A percentile compares a stretch with the other conserved stretches of the same genome.
These are phyloP conservation scores for Pelodiscus sinensis DNA, from an alignment of 2,113 vertebrate genomes.

Conservation along the genomic window DNA sequence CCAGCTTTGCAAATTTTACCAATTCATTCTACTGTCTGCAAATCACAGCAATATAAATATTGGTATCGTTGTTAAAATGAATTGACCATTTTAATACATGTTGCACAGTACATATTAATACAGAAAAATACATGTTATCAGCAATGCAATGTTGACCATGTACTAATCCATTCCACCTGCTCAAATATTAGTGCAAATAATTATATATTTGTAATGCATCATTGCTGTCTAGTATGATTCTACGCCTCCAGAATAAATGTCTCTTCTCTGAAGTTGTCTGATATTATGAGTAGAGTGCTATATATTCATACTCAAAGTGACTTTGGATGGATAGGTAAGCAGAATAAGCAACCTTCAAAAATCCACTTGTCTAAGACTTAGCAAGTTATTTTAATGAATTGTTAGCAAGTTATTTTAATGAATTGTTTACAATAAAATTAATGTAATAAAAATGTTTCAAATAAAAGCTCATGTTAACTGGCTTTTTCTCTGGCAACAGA, in stretches of 20 bases:
- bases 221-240: slow-evolving; percentile 79
- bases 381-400: slow-evolving; percentile 54
- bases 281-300: slow-evolving; percentile 74
- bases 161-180: slow-evolving; percentile 99
- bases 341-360: slow-evolving; percentile 74
- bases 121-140: slow-evolving; percentile 85
- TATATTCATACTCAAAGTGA: slow-evolving; percentile 81
- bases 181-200: slow-evolving; percentile 95
- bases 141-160: slow-evolving; percentile 92
- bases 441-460: slow-evolving; percentile 37
- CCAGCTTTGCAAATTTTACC: slow-evolving; percentile 67
- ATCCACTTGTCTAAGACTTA: slow-evolving; percentile 71
- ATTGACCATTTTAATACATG: slow-evolving; percentile 86
- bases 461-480: slow-evolving; percentile 23
- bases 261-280: slow-evolving; percentile 79
- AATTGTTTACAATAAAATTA: slow-evolving; percentile 63
- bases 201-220: slow-evolving; percentile 88
- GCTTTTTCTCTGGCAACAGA: not conserved
- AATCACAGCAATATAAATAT: slow-evolving; percentile 82
- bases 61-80: slow-evolving; percentile 81
- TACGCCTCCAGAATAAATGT: slow-evolving; percentile 79
- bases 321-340: slow-evolving; percentile 73
- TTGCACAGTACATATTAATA: slow-evolving; percentile 88
- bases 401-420: slow-evolving; percentile 65
- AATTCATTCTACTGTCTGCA: slow-evolving; percentile 72